Base-by-base conservation (phyloP, 2,888 invertebrate genomes). In the Chalcosyrphus nemorum region DNA sequence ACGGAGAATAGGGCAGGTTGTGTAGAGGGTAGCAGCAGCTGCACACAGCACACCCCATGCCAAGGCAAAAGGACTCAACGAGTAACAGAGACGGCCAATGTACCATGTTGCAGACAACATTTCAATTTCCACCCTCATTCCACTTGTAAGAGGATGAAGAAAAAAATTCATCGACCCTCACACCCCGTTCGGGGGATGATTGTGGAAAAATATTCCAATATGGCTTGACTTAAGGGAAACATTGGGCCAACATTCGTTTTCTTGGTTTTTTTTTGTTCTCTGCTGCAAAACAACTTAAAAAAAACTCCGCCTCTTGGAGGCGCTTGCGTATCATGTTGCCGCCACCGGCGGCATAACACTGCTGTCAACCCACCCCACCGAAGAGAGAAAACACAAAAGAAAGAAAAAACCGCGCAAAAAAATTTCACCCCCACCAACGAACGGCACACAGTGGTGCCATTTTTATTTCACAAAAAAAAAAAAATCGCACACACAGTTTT, bases 251-350 rank as follows among this genome's bases (percentile, higher is more conserved):
- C 71, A 82, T 47, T 7, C 15, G 7, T 38, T 47, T 66, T 59
- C 43, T 43, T 68, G 19, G n/a, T 61, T 61, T 54, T 54, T 76
- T 81, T 72, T 78, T 61, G 56, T 54, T 54, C 71, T 81, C 66
- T 78, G 43, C 35, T 15, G 47, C 68, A 84, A 78, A 78, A 68
- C 54, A 68, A 68, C 50, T 54, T 65, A 65, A 84, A 78, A 81
- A 84, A 80, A 84, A 84, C 84, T 84, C 84, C 84, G 84, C 84
- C 84, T 84, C 84, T 84, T 84, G 35, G 74, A 80, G 80, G 84
- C 84, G 84, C 84, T 75, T 84, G 84, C 84, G 84, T 84, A 84
- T 66, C 74, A 52, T 78, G 80, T 65, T 52, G 35, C 38, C 66
- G 52, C 57, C 50, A 41, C 77, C 61, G 77, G 45, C 74, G 74